A percentile compares a stretch with the other conserved stretches of the same genome.
phyloP scores from a whole-genome alignment of 2,888 invertebrate genomes.

The Galeopsomyia nigrocyanea region DNA sequence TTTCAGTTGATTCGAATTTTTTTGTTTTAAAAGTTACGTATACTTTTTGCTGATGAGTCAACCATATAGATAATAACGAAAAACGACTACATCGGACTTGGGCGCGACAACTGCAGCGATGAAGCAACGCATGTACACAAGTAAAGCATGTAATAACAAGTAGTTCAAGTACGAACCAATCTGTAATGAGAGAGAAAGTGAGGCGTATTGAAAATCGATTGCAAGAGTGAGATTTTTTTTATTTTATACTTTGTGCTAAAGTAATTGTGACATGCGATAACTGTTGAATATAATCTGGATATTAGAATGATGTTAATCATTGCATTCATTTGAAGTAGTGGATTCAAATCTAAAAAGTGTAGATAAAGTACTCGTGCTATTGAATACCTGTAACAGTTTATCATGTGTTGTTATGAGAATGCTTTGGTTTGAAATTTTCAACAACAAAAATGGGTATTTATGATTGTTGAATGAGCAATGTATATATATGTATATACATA shows the following conservation, averaged over 20 bases:
- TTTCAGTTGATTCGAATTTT: slow-evolving; percentile 17
- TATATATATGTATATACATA: no score
- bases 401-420: slow-evolving; percentile 3
- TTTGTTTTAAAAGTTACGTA: not conserved
- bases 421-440: slow-evolving; percentile 3
- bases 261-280: slow-evolving; percentile 11
- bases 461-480: not conserved
- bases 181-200: slow-evolving; percentile 1
- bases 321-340: slow-evolving; percentile 35
- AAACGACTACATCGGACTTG: slow-evolving; percentile 4
- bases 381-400: slow-evolving; percentile 27
- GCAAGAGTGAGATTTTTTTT: not conserved
- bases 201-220: slow-evolving; percentile 3
- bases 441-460: not conserved
- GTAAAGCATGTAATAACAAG: slow-evolving; percentile 20
- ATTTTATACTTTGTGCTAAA: slow-evolving; percentile 1
- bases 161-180: slow-evolving; percentile 18
- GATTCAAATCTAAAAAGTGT: slow-evolving; percentile 5
- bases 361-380: slow-evolving; percentile 11
- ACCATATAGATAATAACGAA: not conserved
- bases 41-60: not conserved
- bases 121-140: slow-evolving; percentile 13
- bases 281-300: slow-evolving; percentile 11
- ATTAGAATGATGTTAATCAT: slow-evolving; percentile 20
- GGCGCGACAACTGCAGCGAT: slow-evolving; percentile 43